These are phyloP conservation scores for Hydriomena furcata DNA, from an alignment of 2,888 invertebrate genomes.

Conservation along the genomic window DNA sequence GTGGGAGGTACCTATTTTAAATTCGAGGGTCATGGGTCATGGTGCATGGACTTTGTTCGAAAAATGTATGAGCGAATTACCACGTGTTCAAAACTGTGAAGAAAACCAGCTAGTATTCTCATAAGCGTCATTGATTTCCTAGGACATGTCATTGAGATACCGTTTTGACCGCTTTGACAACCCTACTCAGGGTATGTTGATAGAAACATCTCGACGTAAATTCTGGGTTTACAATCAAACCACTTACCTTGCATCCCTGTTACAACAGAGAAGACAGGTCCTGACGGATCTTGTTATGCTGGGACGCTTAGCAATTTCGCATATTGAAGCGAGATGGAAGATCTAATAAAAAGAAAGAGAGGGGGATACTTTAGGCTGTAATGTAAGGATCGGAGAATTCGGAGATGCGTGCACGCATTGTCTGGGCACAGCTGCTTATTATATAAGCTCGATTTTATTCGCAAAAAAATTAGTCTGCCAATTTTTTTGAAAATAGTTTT, in stretches of 20 bases:
- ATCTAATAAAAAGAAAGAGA: constrained; percentile 20
- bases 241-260: constrained; percentile 10
- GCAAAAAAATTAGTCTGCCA: no score
- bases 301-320: constrained; percentile 25
- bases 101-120: no score
- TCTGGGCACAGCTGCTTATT: constrained; percentile 12
- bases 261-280: neutral
- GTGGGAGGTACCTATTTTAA: no score
- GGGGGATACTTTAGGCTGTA: constrained; percentile 10
- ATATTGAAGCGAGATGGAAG: constrained; percentile 20
- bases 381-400: no score
- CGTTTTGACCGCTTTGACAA: constrained; percentile 3
- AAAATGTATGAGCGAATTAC: no score
- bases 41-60: no score
- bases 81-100: no score
- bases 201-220: constrained; percentile 18
- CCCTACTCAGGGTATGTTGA: constrained; percentile 9
- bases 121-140: no score
- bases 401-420: constrained; percentile 14
- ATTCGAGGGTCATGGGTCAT: no score
- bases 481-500: neutral
- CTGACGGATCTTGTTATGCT: constrained; percentile 29
- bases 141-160: no score
- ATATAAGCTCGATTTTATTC: neutral
- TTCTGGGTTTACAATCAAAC: constrained; percentile 18